Evolutionary conservation across 1,140 invertebrate species (phyloP).

Genomic region (Cryptotermes secundus): DNA sequence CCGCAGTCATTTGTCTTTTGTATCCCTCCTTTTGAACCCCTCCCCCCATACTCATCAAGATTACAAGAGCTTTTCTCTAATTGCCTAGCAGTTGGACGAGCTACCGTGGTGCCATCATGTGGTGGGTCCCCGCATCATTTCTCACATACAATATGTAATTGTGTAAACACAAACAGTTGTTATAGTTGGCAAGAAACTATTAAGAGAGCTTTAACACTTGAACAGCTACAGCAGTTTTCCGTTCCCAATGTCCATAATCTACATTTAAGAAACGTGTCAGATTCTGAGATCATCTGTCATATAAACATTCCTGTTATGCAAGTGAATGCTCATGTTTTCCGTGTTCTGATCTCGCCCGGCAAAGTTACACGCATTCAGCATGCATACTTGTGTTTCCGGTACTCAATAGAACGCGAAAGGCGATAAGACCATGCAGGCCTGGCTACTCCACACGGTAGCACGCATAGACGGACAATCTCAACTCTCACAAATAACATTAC

Average conservation of each 20-base stretch:
- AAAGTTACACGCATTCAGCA: too few species aligned
- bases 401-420: too few species aligned
- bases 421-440: too few species aligned
- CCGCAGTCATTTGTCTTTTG: slow-evolving; percentile 14
- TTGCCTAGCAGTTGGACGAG: not conserved
- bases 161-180: too few species aligned
- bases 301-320: not conserved
- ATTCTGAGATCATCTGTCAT: not conserved
- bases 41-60: not conserved
- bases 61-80: slow-evolving; percentile 4
- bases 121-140: not conserved
- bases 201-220: not conserved
- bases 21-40: not conserved
- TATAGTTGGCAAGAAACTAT: not conserved
- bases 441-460: too few species aligned
- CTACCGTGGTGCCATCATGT: not conserved
- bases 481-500: too few species aligned
- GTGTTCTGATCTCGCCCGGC: too few species aligned
- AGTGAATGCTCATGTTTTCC: not conserved
- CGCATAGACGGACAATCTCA: too few species aligned
- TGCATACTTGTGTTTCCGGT: too few species aligned
- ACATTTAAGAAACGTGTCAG: not conserved
- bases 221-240: not conserved
- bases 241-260: not conserved
- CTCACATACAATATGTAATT: not conserved